Conservation (phyloP, 2,797 vertebrate genomes). For the Tapirus indicus region DNA sequence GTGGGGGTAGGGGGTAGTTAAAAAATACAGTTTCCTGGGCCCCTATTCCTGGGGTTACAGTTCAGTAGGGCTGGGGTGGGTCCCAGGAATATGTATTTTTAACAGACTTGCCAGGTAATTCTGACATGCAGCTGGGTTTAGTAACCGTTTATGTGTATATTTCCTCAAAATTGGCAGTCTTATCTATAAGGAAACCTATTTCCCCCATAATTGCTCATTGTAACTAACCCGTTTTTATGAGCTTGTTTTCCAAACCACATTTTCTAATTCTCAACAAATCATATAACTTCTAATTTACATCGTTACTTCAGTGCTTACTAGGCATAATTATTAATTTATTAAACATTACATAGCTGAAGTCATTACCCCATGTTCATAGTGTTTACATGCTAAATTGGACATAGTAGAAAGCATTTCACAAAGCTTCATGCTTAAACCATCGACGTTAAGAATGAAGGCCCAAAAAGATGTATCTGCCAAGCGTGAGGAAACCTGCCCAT, state of each 20-base stretch:
- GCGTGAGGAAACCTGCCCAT: background rate
- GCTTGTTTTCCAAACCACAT: conserved; percentile 67
- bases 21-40: background rate
- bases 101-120: conserved; percentile 24
- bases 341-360: conserved; percentile 28
- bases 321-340: conserved; percentile 54
- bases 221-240: conserved; percentile 61
- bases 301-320: conserved; percentile 51
- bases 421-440: conserved; percentile 34
- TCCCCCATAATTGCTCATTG: conserved; percentile 24
- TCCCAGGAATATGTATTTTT: conserved; percentile 2
- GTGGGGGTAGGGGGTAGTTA: background rate
- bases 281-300: conserved; percentile 48
- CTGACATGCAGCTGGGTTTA: background rate
- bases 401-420: conserved; percentile 27
- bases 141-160: conserved; percentile 29
- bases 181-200: conserved; percentile 48
- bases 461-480: conserved; percentile 19
- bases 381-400: conserved; percentile 41
- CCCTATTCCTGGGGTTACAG: background rate
- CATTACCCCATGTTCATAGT: background rate
- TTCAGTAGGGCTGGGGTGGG: background rate
- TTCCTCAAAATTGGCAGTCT: conserved; percentile 37
- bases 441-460: background rate
- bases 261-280: conserved; percentile 65